phyloP scores from a whole-genome alignment of 2,113 vertebrate species.

The Dipodomys spectabilis region DNA sequence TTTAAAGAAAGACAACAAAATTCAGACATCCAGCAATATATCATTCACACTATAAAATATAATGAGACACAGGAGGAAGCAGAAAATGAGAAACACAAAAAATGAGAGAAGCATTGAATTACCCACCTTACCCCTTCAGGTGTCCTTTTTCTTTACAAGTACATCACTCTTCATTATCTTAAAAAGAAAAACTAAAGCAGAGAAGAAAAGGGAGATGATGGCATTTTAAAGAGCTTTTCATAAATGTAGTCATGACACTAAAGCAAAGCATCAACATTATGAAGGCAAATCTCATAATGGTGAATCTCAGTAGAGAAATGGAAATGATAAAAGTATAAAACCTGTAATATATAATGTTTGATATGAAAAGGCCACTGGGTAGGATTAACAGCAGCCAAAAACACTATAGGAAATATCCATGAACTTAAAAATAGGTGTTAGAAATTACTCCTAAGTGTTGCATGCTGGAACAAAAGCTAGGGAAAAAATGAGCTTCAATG shows the following conservation, averaged over 20 bases:
- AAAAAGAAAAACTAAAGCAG: too few species aligned
- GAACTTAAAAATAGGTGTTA: neutral
- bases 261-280: neutral
- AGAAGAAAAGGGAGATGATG: neutral
- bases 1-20: conserved; percentile 47
- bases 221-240: neutral
- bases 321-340: neutral
- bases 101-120: neutral
- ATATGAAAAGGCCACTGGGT: neutral
- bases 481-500: neutral
- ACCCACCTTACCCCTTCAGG: too few species aligned
- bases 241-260: neutral
- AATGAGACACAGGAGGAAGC: neutral
- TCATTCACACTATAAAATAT: neutral
- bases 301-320: neutral
- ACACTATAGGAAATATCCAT: neutral
- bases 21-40: neutral
- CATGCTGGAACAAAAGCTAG: neutral
- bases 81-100: neutral
- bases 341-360: neutral
- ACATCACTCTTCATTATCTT: too few species aligned
- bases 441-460: neutral
- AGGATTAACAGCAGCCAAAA: neutral
- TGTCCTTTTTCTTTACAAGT: too few species aligned
- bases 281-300: neutral